These are phyloP conservation scores for Hippolais icterina DNA, from an alignment of 2,113 vertebrate species.

Conservation along the genomic window DNA sequence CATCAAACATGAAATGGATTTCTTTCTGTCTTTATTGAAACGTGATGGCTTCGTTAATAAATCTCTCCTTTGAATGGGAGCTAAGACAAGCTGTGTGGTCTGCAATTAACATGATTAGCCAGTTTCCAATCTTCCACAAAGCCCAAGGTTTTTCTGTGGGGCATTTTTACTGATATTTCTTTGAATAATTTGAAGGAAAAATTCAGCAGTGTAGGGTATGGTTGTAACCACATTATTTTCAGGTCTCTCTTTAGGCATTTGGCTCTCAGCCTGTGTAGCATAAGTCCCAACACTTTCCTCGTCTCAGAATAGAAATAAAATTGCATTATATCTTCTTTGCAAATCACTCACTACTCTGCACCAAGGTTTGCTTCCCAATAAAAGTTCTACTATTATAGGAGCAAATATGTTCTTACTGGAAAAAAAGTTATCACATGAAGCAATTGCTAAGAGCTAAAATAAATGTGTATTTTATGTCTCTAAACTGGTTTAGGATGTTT, in stretches of 20 bases:
- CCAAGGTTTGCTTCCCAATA: background rate
- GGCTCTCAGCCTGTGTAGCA: background rate
- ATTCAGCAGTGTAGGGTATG: background rate
- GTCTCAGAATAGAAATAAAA: background rate
- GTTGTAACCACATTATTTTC: background rate
- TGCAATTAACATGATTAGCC: background rate
- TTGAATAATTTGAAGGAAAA: background rate
- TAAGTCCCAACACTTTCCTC: background rate
- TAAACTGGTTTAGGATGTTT: background rate
- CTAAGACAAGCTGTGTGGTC: conserved; percentile 5
- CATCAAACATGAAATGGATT: background rate
- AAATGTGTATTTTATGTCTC: background rate
- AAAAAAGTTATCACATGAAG: background rate
- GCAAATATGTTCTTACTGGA: background rate
- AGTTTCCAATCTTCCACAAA: background rate
- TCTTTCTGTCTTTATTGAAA: conserved; percentile 33
- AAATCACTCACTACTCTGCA: background rate
- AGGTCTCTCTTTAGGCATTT: background rate
- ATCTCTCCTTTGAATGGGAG: background rate
- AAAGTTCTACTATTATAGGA: background rate
- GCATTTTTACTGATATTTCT: background rate
- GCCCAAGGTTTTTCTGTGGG: background rate
- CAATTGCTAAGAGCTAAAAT: background rate
- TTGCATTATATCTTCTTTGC: background rate
- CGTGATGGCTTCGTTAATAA: background rate